phyloP scores from a whole-genome alignment of 2,888 invertebrate species.

The Patella pellucida region DNA sequence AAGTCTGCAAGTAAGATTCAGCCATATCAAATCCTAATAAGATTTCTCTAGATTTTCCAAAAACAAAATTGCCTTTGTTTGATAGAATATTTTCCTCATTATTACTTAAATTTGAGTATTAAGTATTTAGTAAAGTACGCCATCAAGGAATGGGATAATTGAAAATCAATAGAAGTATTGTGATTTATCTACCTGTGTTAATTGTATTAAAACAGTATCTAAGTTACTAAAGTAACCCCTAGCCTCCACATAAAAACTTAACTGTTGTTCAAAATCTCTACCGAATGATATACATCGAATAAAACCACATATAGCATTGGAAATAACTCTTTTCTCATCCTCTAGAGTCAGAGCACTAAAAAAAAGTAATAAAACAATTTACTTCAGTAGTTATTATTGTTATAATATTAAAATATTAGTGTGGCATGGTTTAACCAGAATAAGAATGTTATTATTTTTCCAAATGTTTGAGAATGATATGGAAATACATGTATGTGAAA shows the following conservation, averaged over 20 bases:
- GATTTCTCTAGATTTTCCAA: too few relatives aligned
- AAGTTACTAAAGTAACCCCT: slow-evolving; percentile 91
- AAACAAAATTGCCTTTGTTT: too few relatives aligned
- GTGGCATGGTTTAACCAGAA: too few relatives aligned
- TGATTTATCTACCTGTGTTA: slow-evolving; percentile 81
- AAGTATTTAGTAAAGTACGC: too few relatives aligned
- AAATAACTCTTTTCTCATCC: slow-evolving; percentile 90
- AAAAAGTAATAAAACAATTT: slow-evolving; percentile 27
- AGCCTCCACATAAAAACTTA: slow-evolving; percentile 94
- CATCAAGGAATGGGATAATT: not conserved
- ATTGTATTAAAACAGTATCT: slow-evolving; percentile 86
- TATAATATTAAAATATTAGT: too few relatives aligned
- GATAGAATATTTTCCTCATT: not conserved
- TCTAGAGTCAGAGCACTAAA: slow-evolving; percentile 89
- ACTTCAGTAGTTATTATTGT: too few relatives aligned
- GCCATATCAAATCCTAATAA: too few relatives aligned
- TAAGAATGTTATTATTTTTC: too few relatives aligned
- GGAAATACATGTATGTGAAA: not conserved
- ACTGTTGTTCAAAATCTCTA: slow-evolving; percentile 87
- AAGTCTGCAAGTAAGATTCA: too few relatives aligned
- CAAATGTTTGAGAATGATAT: not conserved
- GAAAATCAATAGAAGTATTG: not conserved
- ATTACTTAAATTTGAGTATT: not conserved
- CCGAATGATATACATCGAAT: slow-evolving; percentile 86
- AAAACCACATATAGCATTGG: slow-evolving; percentile 84